Evolutionary conservation across 2,888 invertebrate species (phyloP), one percentile per base, ranked within the genome.

Genomic region (Choreutis nemorana): DNA sequence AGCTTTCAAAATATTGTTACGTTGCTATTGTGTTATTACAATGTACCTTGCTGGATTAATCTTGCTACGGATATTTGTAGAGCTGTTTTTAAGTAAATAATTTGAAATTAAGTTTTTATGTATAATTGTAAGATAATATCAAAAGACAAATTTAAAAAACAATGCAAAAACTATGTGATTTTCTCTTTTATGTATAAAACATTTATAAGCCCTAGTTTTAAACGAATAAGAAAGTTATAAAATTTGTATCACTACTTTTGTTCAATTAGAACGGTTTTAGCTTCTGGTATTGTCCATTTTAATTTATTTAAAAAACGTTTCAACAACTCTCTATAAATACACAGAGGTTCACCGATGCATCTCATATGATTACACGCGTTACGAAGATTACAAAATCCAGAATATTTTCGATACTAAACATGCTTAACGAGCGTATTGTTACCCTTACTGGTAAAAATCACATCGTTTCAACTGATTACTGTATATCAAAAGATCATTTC

Each of bases 1-100:
- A 47, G 50, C 54, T 53, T 62, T 60, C 56, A 61, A 61, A 64
- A 66, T 66, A 61, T 63, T 60, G 56, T 63, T 55, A 54, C 52
- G 39, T 38, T 23, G 41, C 44, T 37, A 56, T 62, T 63, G 54
- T 64, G 35, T 38, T 32, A 29, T 39, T n/a, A 55, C 48, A 49
- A 50, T 50, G 38, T 36, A 30, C 41, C 44, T 46, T 45, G 46
- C 43, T 42, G 40, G 37, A 33, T 36, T 36, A 32, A 38, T 34
- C 29, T 33, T 29, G 12, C 8, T 28, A 5, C 5, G 8, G 4
- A 18, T 6, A 18, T 18, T 18, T 6, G 8, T 18, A 5, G 8
- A 18, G 8, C 5, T 8, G 18, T 5, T 8, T 18, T 18, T 6
- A 18, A 18, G 18, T 18, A 8, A n/a, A n/a, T 18, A 8, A 18